Evolutionary conservation across 2,888 invertebrate genomes (phyloP).

Genomic region (Tipula confusa): DNA sequence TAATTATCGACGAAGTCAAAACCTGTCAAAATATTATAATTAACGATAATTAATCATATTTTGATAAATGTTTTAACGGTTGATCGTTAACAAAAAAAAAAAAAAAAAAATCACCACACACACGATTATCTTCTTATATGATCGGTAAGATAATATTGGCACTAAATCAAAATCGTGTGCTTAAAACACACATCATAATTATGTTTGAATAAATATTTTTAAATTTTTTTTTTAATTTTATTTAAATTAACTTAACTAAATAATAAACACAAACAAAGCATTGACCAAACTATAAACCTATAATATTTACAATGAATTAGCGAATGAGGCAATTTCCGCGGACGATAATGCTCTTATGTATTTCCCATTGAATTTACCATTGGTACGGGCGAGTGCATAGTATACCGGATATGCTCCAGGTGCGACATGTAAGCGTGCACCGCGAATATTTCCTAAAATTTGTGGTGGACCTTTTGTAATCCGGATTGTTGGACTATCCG

Average conservation of each 20-base stretch:
- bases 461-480: not conserved
- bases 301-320: not conserved
- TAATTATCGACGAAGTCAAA: not conserved
- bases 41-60: not conserved
- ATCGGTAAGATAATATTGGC: not conserved
- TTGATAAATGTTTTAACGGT: no score
- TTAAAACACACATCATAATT: not conserved
- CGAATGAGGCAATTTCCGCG: slow-evolving; percentile 20
- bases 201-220: not conserved
- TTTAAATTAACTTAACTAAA: slow-evolving; percentile 20
- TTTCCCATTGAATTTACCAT: slow-evolving; percentile 30
- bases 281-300: not conserved
- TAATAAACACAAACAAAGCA: slow-evolving; percentile 15
- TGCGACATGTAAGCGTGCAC: slow-evolving; percentile 21
- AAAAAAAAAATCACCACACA: not conserved
- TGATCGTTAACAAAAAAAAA: no score
- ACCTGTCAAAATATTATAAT: not conserved
- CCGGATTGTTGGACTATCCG: not conserved
- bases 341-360: slow-evolving; percentile 6
- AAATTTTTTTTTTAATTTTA: slow-evolving; percentile 1
- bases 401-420: slow-evolving; percentile 30
- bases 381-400: slow-evolving; percentile 26
- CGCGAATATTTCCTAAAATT: not conserved
- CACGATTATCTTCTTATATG: not conserved
- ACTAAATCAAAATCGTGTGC: not conserved